Conservation (phyloP, 2,113 vertebrate species). For the rat (Rattus norvegicus) region GRCr8 NC_086031.1:105786501-105787000, state of each 20-base stretch:
- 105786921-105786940: neutral
- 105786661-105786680: neutral
- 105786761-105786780: neutral
- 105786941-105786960: neutral
- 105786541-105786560: neutral
- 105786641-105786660: neutral
- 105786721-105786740: too few species aligned
- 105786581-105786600: neutral
- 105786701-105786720: neutral
- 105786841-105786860: neutral
- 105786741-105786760: neutral
- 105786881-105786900: conserved; percentile 1
- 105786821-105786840: neutral
- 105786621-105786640: neutral
- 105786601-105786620: neutral
- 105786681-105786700: neutral
- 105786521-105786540: neutral
- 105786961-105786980: neutral
- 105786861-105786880: conserved; percentile 3
- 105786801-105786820: neutral
- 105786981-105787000: too few species aligned
- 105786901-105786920: neutral
- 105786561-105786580: neutral
- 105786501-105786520: neutral
- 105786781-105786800: neutral